These are phyloP conservation scores for Anguilla japonica DNA, from an alignment of 2,113 vertebrate species.

Conservation along the genomic window DNA sequence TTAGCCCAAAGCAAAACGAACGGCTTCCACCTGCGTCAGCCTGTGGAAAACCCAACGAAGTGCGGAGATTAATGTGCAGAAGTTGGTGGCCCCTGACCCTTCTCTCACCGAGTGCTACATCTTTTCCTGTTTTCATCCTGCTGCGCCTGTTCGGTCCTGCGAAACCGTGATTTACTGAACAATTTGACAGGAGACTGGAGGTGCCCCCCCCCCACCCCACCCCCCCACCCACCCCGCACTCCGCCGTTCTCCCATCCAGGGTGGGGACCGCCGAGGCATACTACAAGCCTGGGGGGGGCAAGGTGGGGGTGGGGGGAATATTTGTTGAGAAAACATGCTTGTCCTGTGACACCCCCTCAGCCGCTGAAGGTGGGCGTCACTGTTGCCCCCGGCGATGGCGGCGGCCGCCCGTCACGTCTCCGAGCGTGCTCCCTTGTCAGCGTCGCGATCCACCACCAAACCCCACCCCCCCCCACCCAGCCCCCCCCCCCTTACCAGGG, in stretches of 20 bases:
- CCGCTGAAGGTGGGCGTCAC: neutral
- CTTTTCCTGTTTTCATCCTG: slow-evolving; percentile 12
- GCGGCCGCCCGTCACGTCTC: neutral
- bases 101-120: neutral
- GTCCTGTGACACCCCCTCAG: neutral
- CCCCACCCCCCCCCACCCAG: neutral
- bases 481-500: neutral
- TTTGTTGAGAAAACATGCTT: neutral
- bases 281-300: neutral
- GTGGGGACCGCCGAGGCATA: neutral
- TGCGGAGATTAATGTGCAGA: slow-evolving; percentile 10
- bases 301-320: neutral
- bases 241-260: neutral
- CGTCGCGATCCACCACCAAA: neutral
- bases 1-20: too few relatives aligned
- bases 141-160: neutral
- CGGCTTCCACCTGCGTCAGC: neutral
- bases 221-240: neutral
- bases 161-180: slow-evolving; percentile 11
- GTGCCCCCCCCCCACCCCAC: neutral
- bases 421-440: neutral
- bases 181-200: neutral
- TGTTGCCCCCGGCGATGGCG: too few relatives aligned
- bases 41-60: neutral
- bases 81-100: neutral